Evolutionary conservation across 1,140 invertebrate species (phyloP).

Genomic region (Eupeodes corollae): DNA sequence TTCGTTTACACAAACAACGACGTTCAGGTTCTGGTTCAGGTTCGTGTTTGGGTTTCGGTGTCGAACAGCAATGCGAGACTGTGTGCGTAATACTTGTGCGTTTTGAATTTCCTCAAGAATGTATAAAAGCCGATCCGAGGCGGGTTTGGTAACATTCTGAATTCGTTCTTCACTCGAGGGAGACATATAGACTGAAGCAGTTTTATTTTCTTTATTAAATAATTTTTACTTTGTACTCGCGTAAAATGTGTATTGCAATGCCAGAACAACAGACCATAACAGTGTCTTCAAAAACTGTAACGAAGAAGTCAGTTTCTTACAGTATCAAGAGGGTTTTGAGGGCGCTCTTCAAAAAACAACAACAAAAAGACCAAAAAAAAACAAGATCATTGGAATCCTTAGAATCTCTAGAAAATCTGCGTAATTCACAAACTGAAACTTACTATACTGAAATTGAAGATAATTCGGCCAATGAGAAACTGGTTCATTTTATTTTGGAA

Average conservation of each 20-base stretch:
- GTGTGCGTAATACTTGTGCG: neutral
- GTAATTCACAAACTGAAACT: conserved; percentile 26
- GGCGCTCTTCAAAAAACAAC: conserved; percentile 34
- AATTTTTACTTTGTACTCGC: conserved; percentile 11
- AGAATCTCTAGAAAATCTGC: conserved; percentile 30
- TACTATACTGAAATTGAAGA: conserved; percentile 45
- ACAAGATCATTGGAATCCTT: conserved; percentile 25
- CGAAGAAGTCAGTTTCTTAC: conserved; percentile 35
- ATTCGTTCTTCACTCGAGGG: conserved; percentile 29
- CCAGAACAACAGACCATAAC: conserved; percentile 11
- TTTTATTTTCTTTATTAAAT: conserved; percentile 1
- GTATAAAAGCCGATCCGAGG: conserved; percentile 27
- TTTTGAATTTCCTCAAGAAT: conserved; percentile 10
- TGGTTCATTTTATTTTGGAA: conserved; percentile 46
- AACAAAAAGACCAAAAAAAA: conserved; percentile 16
- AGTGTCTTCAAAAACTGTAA: conserved; percentile 31
- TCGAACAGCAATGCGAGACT: conserved; percentile 8
- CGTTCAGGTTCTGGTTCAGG: conserved; percentile 30
- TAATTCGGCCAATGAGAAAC: conserved; percentile 51
- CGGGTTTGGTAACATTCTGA: conserved; percentile 31
- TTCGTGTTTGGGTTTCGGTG: conserved; percentile 20
- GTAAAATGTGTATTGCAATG: conserved; percentile 21
- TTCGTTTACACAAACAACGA: conserved; percentile 19
- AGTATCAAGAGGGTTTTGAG: conserved; percentile 45
- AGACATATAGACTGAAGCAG: conserved; percentile 9